Evolutionary conservation across 2,888 invertebrate species (phyloP).

Genomic region (Abscondita cerata): DNA sequence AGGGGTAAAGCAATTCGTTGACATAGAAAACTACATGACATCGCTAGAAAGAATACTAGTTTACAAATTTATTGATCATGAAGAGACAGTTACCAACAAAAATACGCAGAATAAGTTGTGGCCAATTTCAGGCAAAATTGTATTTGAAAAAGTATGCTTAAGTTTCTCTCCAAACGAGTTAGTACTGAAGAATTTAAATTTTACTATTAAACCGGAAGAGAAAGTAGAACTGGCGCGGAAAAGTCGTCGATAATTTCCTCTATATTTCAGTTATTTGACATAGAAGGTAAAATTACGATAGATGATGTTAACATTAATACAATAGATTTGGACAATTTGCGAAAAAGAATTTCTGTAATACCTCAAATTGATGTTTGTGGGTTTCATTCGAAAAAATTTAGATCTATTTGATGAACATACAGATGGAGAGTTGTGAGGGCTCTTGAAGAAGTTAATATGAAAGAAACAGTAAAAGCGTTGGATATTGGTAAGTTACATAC

Average conservation of each 20-base stretch:
- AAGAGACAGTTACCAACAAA: constrained; percentile 71
- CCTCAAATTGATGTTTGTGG: too few relatives aligned
- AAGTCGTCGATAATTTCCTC: too few relatives aligned
- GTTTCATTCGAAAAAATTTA: too few relatives aligned
- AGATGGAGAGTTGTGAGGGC: too few relatives aligned
- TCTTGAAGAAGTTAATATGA: too few relatives aligned
- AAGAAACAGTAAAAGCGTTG: too few relatives aligned
- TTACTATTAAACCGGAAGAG: constrained; percentile 73
- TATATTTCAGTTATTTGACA: too few relatives aligned
- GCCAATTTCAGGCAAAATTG: constrained; percentile 72
- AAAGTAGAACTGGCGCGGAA: constrained; percentile 87
- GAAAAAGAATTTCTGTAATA: constrained; percentile 73
- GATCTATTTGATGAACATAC: too few relatives aligned
- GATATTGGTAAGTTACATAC: constrained; percentile 60
- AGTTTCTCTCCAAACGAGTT: constrained; percentile 69
- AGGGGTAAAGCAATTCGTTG: constrained; percentile 85
- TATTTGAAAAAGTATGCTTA: constrained; percentile 69
- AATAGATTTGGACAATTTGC: constrained; percentile 68
- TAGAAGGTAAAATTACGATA: too few relatives aligned
- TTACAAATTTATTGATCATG: too few relatives aligned
- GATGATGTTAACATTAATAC: too few relatives aligned
- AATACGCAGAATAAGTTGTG: constrained; percentile 69
- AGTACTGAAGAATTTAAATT: constrained; percentile 76
- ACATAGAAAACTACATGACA: constrained; percentile 78
- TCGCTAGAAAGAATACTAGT: constrained; percentile 86